These are phyloP conservation scores for Ceratina calcarata DNA, from an alignment of 1,140 invertebrate species.

Conservation along the genomic window DNA sequence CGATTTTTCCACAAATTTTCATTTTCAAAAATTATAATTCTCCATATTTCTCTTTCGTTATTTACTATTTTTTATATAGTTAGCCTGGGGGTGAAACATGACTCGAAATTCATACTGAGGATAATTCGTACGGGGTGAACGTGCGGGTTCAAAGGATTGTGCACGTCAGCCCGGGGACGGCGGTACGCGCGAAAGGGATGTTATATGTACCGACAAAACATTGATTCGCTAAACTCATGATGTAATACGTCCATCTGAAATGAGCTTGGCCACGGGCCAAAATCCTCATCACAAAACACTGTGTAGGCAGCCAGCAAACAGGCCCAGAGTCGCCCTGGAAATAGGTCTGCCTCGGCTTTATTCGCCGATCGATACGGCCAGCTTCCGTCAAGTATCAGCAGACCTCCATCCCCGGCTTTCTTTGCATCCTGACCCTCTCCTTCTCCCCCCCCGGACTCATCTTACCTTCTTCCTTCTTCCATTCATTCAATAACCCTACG, in stretches of 20 bases:
- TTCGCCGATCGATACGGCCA: conserved; percentile 71
- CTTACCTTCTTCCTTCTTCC: too few relatives aligned
- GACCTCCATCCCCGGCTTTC: conserved; percentile 44
- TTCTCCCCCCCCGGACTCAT: background rate
- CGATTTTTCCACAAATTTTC: too few relatives aligned
- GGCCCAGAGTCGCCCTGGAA: conserved; percentile 64
- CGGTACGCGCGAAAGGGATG: conserved; percentile 28
- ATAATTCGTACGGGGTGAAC: too few relatives aligned
- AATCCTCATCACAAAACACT: conserved; percentile 74
- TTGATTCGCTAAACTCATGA: conserved; percentile 77
- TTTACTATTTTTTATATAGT: too few relatives aligned
- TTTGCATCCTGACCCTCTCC: background rate
- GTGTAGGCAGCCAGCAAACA: conserved; percentile 73
- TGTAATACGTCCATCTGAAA: conserved; percentile 77
- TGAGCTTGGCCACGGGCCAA: conserved; percentile 73
- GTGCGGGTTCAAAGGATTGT: background rate
- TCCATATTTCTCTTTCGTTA: too few relatives aligned
- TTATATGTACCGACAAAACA: conserved; percentile 71
- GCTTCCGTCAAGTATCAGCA: conserved; percentile 66
- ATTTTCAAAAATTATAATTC: too few relatives aligned
- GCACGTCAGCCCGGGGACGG: background rate
- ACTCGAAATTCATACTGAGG: too few relatives aligned
- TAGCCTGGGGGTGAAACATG: too few relatives aligned
- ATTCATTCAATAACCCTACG: too few relatives aligned
- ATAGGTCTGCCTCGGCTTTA: conserved; percentile 71